Percentiles rank a stretch among this genome's conserved stretches.
Evolutionary conservation across 1,140 invertebrate species (phyloP).

Genomic region (Cotesia vestalis): DNA sequence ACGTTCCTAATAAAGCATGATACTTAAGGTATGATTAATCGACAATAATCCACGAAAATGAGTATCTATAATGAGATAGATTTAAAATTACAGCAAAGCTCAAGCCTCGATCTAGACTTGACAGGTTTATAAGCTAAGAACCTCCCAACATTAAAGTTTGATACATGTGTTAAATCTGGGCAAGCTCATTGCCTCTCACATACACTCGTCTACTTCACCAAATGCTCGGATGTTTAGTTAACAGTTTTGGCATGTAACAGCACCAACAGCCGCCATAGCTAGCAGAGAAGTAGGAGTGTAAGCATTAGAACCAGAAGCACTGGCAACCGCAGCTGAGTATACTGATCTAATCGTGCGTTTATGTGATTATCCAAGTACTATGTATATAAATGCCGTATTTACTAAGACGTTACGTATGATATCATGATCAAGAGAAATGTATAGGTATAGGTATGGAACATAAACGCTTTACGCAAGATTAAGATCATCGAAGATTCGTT

Average conservation of each 20-base stretch:
- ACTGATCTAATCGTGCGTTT: constrained; percentile 26
- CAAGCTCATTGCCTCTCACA: background rate
- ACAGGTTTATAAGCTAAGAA: too few species aligned
- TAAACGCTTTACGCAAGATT: background rate
- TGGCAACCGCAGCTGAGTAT: constrained; percentile 8
- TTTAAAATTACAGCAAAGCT: too few species aligned
- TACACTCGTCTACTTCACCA: background rate
- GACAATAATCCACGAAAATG: too few species aligned
- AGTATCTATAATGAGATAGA: too few species aligned
- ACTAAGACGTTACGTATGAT: constrained; percentile 18
- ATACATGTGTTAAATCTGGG: background rate
- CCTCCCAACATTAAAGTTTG: too few species aligned
- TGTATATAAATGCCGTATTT: background rate
- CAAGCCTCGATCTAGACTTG: too few species aligned
- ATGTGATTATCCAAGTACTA: constrained; percentile 13
- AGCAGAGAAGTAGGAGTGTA: too few species aligned
- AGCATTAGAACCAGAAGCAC: too few species aligned
- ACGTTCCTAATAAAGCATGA: too few species aligned
- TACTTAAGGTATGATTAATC: too few species aligned
- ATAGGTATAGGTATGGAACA: background rate
- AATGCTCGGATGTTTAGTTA: constrained; percentile 25
- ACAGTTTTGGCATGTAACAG: constrained; percentile 22
- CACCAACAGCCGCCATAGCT: too few species aligned
- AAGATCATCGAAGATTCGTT: background rate
- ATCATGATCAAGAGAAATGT: background rate